Percentiles rank a stretch among this genome's conserved stretches.
phyloP scores from a whole-genome alignment of 2,113 vertebrate species.

The Myanophis thanlyinensis region DNA sequence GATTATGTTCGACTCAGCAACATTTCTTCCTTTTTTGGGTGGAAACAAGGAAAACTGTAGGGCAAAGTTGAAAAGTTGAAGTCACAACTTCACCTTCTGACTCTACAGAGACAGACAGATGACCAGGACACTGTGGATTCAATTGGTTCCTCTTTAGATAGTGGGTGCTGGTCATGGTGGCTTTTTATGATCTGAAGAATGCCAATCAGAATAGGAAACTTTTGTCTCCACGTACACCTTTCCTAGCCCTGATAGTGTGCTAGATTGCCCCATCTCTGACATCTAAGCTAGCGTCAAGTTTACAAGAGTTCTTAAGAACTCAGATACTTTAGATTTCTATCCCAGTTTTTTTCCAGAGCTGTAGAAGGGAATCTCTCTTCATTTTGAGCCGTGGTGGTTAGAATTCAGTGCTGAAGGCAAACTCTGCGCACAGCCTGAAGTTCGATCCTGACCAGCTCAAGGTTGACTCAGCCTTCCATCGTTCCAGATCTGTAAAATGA shows the following conservation, averaged over 20 bases:
- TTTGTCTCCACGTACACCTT: neutral
- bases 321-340: neutral
- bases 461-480: neutral
- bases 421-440: neutral
- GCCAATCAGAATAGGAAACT: neutral
- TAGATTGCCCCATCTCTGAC: neutral
- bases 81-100: neutral
- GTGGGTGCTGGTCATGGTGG: neutral
- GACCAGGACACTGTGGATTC: neutral
- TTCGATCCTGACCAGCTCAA: neutral
- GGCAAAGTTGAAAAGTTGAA: neutral
- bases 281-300: neutral
- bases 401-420: neutral
- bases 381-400: neutral
- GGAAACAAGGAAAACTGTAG: neutral
- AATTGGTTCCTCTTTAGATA: neutral
- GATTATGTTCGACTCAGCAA: neutral
- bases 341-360: neutral
- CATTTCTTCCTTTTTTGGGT: neutral
- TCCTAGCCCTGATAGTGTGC: neutral
- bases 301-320: neutral
- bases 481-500: neutral
- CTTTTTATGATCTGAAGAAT: neutral
- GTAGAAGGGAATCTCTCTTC: neutral
- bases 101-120: neutral